Percentiles rank a stretch among this genome's conserved stretches.
These are phyloP conservation scores for Notolabrus celidotus DNA, from an alignment of 2,797 vertebrate genomes.

Conservation along the genomic window DNA sequence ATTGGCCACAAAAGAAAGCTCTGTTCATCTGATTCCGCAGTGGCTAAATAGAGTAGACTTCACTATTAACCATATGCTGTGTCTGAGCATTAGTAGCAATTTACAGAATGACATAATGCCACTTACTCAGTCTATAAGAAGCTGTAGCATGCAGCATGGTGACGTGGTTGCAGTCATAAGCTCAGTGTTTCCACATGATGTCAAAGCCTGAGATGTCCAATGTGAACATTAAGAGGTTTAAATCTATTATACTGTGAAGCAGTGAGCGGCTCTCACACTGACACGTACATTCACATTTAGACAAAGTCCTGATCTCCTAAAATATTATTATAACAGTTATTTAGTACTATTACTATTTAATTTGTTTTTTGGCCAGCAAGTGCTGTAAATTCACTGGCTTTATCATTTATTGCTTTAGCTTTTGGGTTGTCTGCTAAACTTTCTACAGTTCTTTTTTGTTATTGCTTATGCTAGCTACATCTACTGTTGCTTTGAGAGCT, in stretches of 20 bases:
- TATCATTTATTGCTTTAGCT: too few species aligned
- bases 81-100: conserved; percentile 34
- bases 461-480: too few species aligned
- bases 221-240: conserved; percentile 34
- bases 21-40: conserved; percentile 31
- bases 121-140: conserved; percentile 38
- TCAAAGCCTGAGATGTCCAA: conserved; percentile 60
- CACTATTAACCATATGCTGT: background rate
- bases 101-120: conserved; percentile 35
- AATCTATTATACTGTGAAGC: conserved; percentile 14
- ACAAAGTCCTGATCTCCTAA: too few species aligned
- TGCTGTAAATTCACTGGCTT: too few species aligned
- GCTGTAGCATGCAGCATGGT: conserved; percentile 28
- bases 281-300: too few species aligned
- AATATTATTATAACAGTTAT: too few species aligned
- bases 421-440: too few species aligned
- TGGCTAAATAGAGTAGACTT: conserved; percentile 20
- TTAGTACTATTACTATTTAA: too few species aligned
- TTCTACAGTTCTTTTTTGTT: too few species aligned
- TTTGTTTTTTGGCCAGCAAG: too few species aligned
- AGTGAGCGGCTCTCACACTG: too few species aligned
- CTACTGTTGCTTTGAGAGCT: too few species aligned
- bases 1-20: conserved; percentile 26
- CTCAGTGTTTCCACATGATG: conserved; percentile 73
- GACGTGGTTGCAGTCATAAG: conserved; percentile 35